Evolutionary conservation across 2,797 vertebrate species (phyloP), one percentile per base, ranked within the genome.

Genomic region (Acanthopagrus latus): DNA sequence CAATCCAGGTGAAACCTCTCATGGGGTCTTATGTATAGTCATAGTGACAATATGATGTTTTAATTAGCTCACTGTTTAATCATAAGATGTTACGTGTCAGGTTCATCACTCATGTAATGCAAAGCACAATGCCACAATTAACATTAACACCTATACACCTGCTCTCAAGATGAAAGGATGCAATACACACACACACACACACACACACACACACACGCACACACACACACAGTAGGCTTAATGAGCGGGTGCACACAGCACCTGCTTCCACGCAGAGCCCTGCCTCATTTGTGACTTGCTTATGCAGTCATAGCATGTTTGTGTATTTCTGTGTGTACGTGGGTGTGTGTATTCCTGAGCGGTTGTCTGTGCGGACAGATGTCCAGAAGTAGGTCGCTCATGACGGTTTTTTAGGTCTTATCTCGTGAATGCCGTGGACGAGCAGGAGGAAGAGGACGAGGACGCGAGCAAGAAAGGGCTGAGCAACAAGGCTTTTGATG

Each of bases 371-470:
- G 25, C 0, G 0, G 29, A 55, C 29, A 25, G 60, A 60, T 63
- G 54, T 71, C 46, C 69, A 78, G 3, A 88, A 84, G 54, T 88
- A 82, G 81, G 86, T 82, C 71, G 0, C 20, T 47, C 54, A 44
- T 68, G 59, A 81, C 60, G 5, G 14, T 48, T 67, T 47, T 74
- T 64, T 62, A 23, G 27, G 27, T 69, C 44, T 44, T 6, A 50
- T 60, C 20, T 62, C 0, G 2, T 73, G 44, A 60, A 58, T 18
- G 10, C 5, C 3, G 8, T 9, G 5, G 48, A 47, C 0, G 33
- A 59, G 33, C 20, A 29, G 25, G 29, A 63, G 13, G 27, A 27
- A 13, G 41, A 41, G 20, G 33, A 41, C 16, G 18, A 55, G 29
- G 50, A 41, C 0, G 18, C 1, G 2, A 8, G 46, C 16, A 33